A percentile compares a stretch with the other conserved stretches of the same genome.
Evolutionary conservation across 1,140 invertebrate genomes (phyloP).

Genomic region (Fopius arisanus): DNA sequence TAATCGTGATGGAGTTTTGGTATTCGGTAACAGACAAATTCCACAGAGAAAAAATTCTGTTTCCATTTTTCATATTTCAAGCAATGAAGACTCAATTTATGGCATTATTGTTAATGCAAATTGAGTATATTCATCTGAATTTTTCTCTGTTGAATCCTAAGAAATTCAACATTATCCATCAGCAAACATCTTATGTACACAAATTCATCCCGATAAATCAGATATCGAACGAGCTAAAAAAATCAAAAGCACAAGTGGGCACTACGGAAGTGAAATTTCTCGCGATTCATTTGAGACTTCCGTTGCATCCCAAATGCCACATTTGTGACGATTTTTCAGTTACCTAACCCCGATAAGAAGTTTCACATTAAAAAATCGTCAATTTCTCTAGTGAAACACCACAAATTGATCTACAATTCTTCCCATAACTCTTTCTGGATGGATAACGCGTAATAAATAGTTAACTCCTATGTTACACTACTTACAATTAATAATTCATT

Average conservation of each 20-base stretch:
- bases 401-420: constrained; percentile 4
- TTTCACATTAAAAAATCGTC: not conserved
- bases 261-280: no score
- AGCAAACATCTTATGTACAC: not conserved
- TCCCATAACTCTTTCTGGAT: constrained; percentile 4
- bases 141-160: not conserved
- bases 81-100: not conserved
- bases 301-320: no score
- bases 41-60: not conserved
- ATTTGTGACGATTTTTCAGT: no score
- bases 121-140: not conserved
- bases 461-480: constrained; percentile 61
- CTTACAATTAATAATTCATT: constrained; percentile 54
- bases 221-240: not conserved
- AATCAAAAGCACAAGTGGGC: no score
- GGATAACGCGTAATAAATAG: constrained; percentile 40
- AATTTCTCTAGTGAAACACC: not conserved
- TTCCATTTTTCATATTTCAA: not conserved
- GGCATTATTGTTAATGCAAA: no score
- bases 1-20: not conserved
- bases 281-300: no score
- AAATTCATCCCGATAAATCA: not conserved
- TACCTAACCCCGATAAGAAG: no score
- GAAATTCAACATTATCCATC: not conserved
- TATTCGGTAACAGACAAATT: not conserved